Percentiles rank a stretch among this genome's conserved stretches.
Conservation (phyloP, 2,888 invertebrate genomes). For the Leptopilina drosophilae region DNA sequence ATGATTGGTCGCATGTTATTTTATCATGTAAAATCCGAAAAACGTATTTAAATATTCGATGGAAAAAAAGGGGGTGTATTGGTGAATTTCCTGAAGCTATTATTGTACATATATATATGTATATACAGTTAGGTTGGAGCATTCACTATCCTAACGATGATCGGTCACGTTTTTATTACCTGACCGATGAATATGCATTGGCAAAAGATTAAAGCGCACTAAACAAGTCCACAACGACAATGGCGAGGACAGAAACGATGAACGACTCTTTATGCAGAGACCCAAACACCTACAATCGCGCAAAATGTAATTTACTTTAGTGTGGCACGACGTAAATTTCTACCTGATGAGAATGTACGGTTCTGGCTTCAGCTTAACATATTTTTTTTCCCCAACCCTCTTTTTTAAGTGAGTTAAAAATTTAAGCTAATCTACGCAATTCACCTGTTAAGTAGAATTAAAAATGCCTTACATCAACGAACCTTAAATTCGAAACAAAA, state of each 20-base stretch:
- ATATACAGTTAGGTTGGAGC: conserved; percentile 7
- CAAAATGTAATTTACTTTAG: conserved; percentile 67
- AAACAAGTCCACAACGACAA: conserved; percentile 39
- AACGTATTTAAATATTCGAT: conserved; percentile 21
- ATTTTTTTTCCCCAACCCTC: conserved; percentile 44
- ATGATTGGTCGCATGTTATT: conserved; percentile 1
- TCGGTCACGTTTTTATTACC: conserved; percentile 42
- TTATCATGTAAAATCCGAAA: conserved; percentile 27
- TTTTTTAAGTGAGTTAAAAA: conserved; percentile 48
- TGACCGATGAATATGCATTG: conserved; percentile 39
- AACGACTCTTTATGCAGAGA: conserved; percentile 39
- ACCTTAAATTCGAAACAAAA: not conserved
- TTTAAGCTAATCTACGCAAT: conserved; percentile 53
- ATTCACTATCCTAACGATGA: conserved; percentile 41
- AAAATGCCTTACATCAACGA: not conserved
- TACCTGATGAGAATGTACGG: conserved; percentile 68
- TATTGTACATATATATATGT: not conserved
- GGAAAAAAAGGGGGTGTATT: conserved; percentile 26
- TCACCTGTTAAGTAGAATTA: conserved; percentile 28
- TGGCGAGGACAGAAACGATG: conserved; percentile 39
- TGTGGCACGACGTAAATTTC: conserved; percentile 66
- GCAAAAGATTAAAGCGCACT: conserved; percentile 38
- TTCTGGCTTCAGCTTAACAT: conserved; percentile 58
- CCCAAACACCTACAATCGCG: conserved; percentile 32
- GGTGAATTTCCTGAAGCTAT: conserved; percentile 34